A percentile compares a stretch with the other conserved stretches of the same genome.
These are phyloP conservation scores for Mormyrus hasselquistii DNA, from an alignment of 2,797 vertebrate species.

Conservation along the genomic window DNA sequence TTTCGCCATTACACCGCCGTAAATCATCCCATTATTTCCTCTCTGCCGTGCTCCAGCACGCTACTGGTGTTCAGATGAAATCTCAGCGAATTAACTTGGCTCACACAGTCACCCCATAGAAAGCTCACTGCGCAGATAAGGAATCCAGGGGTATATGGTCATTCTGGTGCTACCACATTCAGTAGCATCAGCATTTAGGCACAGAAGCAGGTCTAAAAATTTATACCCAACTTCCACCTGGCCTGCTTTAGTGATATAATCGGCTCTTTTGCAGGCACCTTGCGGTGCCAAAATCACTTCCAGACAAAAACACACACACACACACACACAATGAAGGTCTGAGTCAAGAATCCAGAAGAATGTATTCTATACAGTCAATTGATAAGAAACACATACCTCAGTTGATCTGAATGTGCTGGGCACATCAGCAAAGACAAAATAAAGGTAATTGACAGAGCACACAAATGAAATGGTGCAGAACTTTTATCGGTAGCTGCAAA, in stretches of 20 bases:
- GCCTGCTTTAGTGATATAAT: not conserved
- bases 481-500: not conserved
- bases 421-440: not conserved
- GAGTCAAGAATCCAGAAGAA: not conserved
- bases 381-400: not conserved
- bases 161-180: not conserved
- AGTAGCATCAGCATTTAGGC: not conserved
- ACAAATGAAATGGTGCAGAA: not conserved
- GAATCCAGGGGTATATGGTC: not conserved
- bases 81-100: not conserved
- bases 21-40: constrained; percentile 18
- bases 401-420: not conserved
- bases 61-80: not conserved
- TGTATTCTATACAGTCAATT: not conserved
- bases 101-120: not conserved
- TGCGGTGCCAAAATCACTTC: not conserved
- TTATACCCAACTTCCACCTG: not conserved
- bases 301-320: not conserved
- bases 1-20: constrained; percentile 10
- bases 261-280: not conserved
- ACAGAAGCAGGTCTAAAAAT: not conserved
- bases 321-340: not conserved
- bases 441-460: not conserved
- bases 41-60: not conserved
- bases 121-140: not conserved